Evolutionary conservation across 92 coral and sea anemone genomes (phyloP).

Genomic region (Epizoanthus ramosus): DNA sequence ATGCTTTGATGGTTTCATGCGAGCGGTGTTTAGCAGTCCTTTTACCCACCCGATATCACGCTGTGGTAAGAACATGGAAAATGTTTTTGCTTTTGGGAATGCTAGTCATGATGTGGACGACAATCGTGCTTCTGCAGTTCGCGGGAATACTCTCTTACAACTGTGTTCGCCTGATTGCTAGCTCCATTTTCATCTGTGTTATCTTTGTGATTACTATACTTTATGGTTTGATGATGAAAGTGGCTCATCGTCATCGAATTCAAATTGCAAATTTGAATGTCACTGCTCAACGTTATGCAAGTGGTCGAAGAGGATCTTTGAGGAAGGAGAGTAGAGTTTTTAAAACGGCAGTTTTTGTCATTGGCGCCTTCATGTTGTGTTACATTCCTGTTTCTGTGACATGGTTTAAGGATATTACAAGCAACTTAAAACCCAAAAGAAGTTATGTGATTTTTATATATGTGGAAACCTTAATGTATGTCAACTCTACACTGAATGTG

Average conservation of each 20-base stretch:
- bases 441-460: neutral
- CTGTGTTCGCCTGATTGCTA: constrained; percentile 17
- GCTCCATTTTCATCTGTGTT: neutral
- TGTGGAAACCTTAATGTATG: constrained; percentile 3
- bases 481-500: constrained; percentile 25
- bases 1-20: constrained; percentile 30
- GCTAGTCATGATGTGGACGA: neutral
- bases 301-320: constrained; percentile 16
- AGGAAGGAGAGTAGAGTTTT: constrained; percentile 22
- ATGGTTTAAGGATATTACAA: constrained; percentile 29
- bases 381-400: constrained; percentile 17
- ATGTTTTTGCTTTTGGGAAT: neutral
- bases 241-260: constrained; percentile 19
- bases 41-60: constrained; percentile 22
- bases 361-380: constrained; percentile 10
- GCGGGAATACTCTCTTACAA: neutral
- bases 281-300: constrained; percentile 28
- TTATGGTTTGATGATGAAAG: constrained; percentile 28
- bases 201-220: neutral
- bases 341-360: constrained; percentile 25
- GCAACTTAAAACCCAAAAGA: neutral
- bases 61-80: constrained; percentile 30
- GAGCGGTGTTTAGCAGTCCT: constrained; percentile 32
- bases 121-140: neutral
- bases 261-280: constrained; percentile 2